These are phyloP conservation scores for Nebria brevicollis DNA, from an alignment of 2,888 invertebrate species.

Conservation along the genomic window DNA sequence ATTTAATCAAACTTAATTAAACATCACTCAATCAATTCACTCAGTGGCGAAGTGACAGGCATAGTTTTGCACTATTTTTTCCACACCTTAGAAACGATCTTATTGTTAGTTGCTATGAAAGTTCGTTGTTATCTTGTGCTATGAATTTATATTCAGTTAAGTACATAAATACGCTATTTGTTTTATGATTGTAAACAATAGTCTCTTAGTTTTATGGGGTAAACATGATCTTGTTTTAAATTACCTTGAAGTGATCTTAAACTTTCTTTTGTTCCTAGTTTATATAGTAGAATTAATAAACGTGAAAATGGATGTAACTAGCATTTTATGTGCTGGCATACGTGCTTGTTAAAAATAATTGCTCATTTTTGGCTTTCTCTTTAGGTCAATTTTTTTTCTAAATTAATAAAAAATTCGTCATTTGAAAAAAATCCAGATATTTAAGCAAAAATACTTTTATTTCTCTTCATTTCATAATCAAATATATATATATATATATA, in stretches of 20 bases:
- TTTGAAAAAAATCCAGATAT: background rate
- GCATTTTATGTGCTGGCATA: background rate
- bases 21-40: background rate
- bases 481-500: no score
- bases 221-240: background rate
- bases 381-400: background rate
- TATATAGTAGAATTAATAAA: background rate
- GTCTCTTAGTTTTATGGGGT: background rate
- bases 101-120: background rate
- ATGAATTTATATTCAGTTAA: background rate
- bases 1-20: constrained; percentile 1
- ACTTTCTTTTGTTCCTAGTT: background rate
- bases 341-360: background rate
- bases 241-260: background rate
- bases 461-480: no score
- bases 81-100: background rate
- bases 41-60: background rate
- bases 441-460: no score
- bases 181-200: background rate
- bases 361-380: background rate
- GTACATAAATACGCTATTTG: background rate
- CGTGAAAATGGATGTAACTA: background rate
- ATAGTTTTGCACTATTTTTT: background rate
- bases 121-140: background rate
- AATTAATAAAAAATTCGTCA: background rate